Evolutionary conservation across 2,113 vertebrate genomes (phyloP).

Genomic region (Haplochromis burtoni): DNA sequence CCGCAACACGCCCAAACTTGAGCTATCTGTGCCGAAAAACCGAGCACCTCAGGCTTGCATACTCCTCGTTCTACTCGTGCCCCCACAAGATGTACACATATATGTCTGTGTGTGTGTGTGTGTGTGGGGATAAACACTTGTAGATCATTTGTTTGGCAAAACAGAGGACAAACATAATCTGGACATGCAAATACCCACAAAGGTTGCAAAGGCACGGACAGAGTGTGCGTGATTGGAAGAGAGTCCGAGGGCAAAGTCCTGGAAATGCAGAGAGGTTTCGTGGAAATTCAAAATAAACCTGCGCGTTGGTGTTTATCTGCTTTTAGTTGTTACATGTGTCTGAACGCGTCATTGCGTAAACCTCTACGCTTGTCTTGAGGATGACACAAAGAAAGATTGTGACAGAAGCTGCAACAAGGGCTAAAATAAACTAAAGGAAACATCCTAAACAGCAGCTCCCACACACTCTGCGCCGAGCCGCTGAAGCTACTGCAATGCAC

Average conservation of each 20-base stretch:
- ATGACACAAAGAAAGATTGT: neutral
- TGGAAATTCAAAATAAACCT: neutral
- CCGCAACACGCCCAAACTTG: neutral
- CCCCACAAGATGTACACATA: neutral
- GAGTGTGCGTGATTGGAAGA: neutral
- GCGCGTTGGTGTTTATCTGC: neutral
- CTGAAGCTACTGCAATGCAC: neutral
- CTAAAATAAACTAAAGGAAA: neutral
- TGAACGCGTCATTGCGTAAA: neutral
- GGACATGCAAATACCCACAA: constrained; percentile 52
- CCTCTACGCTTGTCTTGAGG: neutral
- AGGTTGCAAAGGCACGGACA: neutral
- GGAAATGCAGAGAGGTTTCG: neutral
- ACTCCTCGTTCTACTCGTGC: neutral
- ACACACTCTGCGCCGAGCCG: neutral
- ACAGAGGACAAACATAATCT: constrained; percentile 39
- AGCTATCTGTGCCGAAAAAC: neutral
- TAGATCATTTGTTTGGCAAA: constrained; percentile 62
- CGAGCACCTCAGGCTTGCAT: neutral
- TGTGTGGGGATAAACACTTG: constrained; percentile 14
- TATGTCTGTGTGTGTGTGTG: neutral
- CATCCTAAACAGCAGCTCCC: neutral
- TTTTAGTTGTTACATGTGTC: neutral
- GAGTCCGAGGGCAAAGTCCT: neutral
- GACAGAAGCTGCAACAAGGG: neutral